A percentile compares a stretch with the other conserved stretches of the same genome.
These are phyloP conservation scores for Drosophila kepulauana DNA, from an alignment of 1,140 invertebrate species.

Conservation along the genomic window DNA sequence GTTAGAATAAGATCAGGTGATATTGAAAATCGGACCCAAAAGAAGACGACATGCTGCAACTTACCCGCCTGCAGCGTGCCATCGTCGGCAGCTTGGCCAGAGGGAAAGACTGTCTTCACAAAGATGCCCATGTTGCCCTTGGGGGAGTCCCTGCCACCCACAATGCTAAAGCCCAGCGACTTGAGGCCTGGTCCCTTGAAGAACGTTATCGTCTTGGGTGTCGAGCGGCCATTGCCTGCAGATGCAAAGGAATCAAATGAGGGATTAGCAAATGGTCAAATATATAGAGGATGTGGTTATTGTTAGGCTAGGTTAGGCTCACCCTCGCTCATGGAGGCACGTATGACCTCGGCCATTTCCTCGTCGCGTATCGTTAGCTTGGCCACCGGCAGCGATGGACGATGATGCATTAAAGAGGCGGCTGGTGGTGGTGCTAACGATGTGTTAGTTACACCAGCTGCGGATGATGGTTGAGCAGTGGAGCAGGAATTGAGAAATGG, in stretches of 20 bases:
- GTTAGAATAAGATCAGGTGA: conserved; percentile 1
- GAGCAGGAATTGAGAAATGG: conserved; percentile 60
- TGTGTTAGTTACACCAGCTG: conserved; percentile 35
- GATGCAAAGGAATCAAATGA: conserved; percentile 17
- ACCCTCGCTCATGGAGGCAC: conserved; percentile 83
- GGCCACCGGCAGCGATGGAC: conserved; percentile 77
- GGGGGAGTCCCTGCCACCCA: conserved; percentile 95
- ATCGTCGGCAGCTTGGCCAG: conserved; percentile 94
- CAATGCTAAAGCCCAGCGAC: conserved; percentile 96
- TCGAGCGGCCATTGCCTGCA: conserved; percentile 70
- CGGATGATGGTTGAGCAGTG: conserved; percentile 44
- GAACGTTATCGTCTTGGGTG: conserved; percentile 86
- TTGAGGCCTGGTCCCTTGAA: conserved; percentile 94
- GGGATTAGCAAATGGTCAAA: neutral
- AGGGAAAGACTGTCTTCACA: conserved; percentile 95
- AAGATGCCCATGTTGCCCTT: conserved; percentile 96
- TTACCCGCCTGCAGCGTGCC: conserved; percentile 94
- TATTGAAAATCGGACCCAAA: neutral
- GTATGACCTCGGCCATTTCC: conserved; percentile 82
- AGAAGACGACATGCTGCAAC: neutral
- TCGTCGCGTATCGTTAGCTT: conserved; percentile 82
- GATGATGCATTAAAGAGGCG: conserved; percentile 75
- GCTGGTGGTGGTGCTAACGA: conserved; percentile 60
- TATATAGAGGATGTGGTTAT: conserved; percentile 17
- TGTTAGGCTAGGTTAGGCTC: conserved; percentile 46